Base-by-base conservation (phyloP, 2,113 vertebrate genomes). In the Lampris megalopsis region DNA sequence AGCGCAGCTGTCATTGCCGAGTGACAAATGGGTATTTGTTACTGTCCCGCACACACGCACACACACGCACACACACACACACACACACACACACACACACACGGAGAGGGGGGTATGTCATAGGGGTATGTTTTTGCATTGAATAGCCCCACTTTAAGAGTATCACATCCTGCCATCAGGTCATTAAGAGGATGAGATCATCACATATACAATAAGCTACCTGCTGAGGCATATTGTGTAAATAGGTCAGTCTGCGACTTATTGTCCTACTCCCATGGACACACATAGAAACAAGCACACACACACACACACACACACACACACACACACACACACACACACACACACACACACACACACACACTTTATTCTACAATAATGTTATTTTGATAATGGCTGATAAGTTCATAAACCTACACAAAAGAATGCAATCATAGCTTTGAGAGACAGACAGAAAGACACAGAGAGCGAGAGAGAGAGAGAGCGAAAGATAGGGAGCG, bases 221-320 rank as follows among this genome's bases (percentile, higher is more conserved):
- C 72, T 70, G 60, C 37, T 73, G 80, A 83, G 83, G 73, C 71
- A 83, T 72, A 87, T 87, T 52, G 53, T 41, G 54, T 42, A 79
- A 77, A 62, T 61, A 37, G 79, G 84, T 81, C 86, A 82, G 67
- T 75, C 74, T 73, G 86, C 85, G 71, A 41, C 58, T 61, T 35
- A 65, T 50, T 36, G 10, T 64, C 35, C 36, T 49, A 13, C 10
- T 13, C 9, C 9, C 45, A 7, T 24, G 24, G 24, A 41, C 58
- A 40, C 58, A 60, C 38, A 40, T 35, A 40, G 6, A 40, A 9
- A 60, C 38, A 40, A 13, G 36, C 54, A 57, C 54, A 58, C n/a
- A 58, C 56, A 58, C 56, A 58, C 35, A 58, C 56, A 58, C 35
- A 54, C 52, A 54, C 52, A 54, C 52, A 54, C 47, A 48, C 47